Base-by-base conservation (phyloP, 2,113 vertebrate species). In the Glareola pratincola region DNA sequence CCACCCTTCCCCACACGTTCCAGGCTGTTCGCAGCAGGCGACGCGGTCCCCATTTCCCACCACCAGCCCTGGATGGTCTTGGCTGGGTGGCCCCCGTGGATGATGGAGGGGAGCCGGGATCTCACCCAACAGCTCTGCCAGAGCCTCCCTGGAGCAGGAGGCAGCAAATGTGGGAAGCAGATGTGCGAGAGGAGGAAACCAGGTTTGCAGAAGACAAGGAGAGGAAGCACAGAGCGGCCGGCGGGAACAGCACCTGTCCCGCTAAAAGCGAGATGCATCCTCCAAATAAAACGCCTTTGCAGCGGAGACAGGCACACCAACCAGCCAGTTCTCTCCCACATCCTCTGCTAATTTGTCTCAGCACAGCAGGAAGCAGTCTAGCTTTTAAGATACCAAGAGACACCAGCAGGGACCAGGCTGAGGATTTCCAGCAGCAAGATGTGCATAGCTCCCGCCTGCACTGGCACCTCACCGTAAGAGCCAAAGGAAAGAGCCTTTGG, bases 141-240 rank as follows among this genome's bases (percentile, higher is more conserved):
- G 57, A 39, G 71, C 75, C 23, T 15, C 10, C 4, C 23, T 12
- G 34, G 69, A 88, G 64, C 72, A 59, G 41, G 60, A 81, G 86
- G 83, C 86, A 86, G 84, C 64, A 54, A 71, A 95, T 45, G 48
- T 57, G 82, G 75, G 79, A 94, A 95, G 76, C 95, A 97, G 95
- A 91, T 81, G 94, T 69, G 45, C 0, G 2, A 66, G 66, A 0
- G 17, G 59, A 88, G 75, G 78, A 85, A 90, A 78, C 76, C 0
- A 2, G 82, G 82, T 83, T 94, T 73, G 71, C 92, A 93, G 88
- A 43, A 78, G 90, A 41, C 26, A 2, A 20, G 92, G 80, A 23
- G 4, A 76, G 71, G 88, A 85, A 92, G 45, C 45, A 0, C 5
- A 0, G 56, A 67, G 47, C 56, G 66, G 79, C 75, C 91, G 3